Base-by-base conservation (phyloP, 2,797 vertebrate species). In the Sparidentex hasta region DNA sequence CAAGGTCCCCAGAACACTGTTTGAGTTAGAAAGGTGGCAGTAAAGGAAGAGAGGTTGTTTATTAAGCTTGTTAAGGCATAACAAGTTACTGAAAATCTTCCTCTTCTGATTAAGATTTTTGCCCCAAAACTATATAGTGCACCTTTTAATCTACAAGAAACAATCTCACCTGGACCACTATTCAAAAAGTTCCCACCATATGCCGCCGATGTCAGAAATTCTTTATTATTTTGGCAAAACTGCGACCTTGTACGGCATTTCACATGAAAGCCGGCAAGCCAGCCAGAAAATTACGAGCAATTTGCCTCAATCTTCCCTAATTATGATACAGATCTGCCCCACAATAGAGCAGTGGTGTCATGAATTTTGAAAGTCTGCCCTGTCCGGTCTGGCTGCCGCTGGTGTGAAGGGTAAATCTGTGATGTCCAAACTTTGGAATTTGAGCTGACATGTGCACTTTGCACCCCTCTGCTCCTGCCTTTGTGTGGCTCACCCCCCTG, bases 351-450 rank as follows among this genome's bases (percentile, higher is more conserved):
- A 46, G 84, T 79, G 12, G 76, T 85, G 85, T 91, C 88, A 76
- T 88, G 85, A 69, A 70, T 86, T 85, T 83, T 82, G 65, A 82
- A 82, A 87, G 83, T 83, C 70, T 48, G 70, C 77, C 74, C 84
- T 21, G 77, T 82, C 84, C 65, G 61, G 75, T 68, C 69, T n/a
- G 84, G 71, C 64, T 74, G 81, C 84, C 57, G 81, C 82, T 46
- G 44, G 44, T 29, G 65, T 43, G 71, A 78, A 78, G 78, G 85
- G 65, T 76, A 66, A 83, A 90, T 77, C 82, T 62, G 81, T 91
- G 87, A 93, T 92, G 92, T 93, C 89, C 92, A 88, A 92, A 93
- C 92, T 91, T 91, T 90, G 90, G 92, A 92, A 94, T 93, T 83
- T 12, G 54, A 89, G 89, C 92, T 93, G 91, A 93, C 89, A 74